Evolutionary conservation across 1,140 invertebrate species (phyloP).

Genomic region (Diuraphis noxia): DNA sequence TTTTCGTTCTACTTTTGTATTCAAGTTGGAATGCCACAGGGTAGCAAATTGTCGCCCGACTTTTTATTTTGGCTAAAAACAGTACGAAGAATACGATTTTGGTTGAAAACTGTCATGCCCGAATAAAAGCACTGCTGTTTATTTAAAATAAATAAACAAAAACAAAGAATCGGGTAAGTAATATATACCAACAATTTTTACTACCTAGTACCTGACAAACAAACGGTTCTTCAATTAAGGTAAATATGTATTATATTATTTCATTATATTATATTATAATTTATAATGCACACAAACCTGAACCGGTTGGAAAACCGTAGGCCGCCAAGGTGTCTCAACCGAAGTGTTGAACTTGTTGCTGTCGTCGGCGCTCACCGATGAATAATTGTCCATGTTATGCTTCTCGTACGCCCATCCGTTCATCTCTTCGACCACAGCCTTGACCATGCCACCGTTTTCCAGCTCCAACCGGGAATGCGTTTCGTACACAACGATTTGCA

Average conservation of each 20-base stretch:
- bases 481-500: slow-evolving; percentile 72
- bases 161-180: too few species aligned
- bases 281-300: background rate
- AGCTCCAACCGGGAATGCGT: slow-evolving; percentile 71
- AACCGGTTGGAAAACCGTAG: slow-evolving; percentile 25
- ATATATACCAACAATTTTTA: too few species aligned
- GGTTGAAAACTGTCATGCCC: too few species aligned
- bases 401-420: slow-evolving; percentile 68
- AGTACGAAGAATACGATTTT: too few species aligned
- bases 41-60: too few species aligned
- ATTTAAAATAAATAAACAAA: too few species aligned
- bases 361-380: background rate
- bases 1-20: too few species aligned
- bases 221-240: background rate
- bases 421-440: slow-evolving; percentile 65
- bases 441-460: slow-evolving; percentile 70
- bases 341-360: slow-evolving; percentile 22
- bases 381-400: slow-evolving; percentile 59
- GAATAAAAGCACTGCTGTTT: too few species aligned
- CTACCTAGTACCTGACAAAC: background rate
- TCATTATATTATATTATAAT: background rate
- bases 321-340: slow-evolving; percentile 34
- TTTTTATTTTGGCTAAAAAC: too few species aligned
- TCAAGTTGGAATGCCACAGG: too few species aligned
- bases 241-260: background rate